A percentile compares a stretch with the other conserved stretches of the same genome.
These are phyloP conservation scores for Peucedramus taeniatus DNA, from an alignment of 2,113 vertebrate genomes.

Conservation along the genomic window DNA sequence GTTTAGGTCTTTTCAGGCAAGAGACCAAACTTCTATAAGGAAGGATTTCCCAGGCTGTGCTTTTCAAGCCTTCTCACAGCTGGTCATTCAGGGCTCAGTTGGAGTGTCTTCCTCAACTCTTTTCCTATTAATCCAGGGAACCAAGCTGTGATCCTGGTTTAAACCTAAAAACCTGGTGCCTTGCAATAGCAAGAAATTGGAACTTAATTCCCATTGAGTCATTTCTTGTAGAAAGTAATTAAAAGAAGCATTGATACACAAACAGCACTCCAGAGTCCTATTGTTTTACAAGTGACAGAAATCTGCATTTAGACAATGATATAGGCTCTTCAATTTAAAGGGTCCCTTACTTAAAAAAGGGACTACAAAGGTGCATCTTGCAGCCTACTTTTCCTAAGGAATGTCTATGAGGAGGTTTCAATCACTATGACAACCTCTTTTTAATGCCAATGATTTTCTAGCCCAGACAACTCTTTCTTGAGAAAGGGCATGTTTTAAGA, in stretches of 20 bases:
- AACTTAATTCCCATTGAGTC: slow-evolving; percentile 55
- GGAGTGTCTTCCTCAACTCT: not conserved
- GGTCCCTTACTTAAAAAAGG: slow-evolving; percentile 67
- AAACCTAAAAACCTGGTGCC: slow-evolving; percentile 10
- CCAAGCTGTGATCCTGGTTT: slow-evolving; percentile 25
- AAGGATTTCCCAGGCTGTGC: slow-evolving; percentile 56
- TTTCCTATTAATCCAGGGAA: not conserved
- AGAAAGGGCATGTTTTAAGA: slow-evolving; percentile 63
- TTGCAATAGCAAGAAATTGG: slow-evolving; percentile 36
- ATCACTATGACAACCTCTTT: slow-evolving; percentile 77
- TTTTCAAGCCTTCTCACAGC: slow-evolving; percentile 54
- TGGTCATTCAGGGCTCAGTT: not conserved
- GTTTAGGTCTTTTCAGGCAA: not conserved
- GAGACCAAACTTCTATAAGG: not conserved
- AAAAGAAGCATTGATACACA: slow-evolving; percentile 72
- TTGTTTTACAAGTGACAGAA: slow-evolving; percentile 73
- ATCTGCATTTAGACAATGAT: slow-evolving; percentile 74
- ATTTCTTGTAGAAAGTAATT: slow-evolving; percentile 70
- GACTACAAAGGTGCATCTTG: slow-evolving; percentile 70
- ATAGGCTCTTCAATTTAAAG: slow-evolving; percentile 69
- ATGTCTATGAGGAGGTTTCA: slow-evolving; percentile 69
- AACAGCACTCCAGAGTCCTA: slow-evolving; percentile 61
- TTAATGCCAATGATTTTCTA: slow-evolving; percentile 66
- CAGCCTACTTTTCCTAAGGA: slow-evolving; percentile 65
- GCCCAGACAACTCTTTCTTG: slow-evolving; percentile 67